Evolutionary conservation across 1,140 invertebrate genomes (phyloP), one percentile per base, ranked within the genome.

Genomic region (Chlorops oryzae): DNA sequence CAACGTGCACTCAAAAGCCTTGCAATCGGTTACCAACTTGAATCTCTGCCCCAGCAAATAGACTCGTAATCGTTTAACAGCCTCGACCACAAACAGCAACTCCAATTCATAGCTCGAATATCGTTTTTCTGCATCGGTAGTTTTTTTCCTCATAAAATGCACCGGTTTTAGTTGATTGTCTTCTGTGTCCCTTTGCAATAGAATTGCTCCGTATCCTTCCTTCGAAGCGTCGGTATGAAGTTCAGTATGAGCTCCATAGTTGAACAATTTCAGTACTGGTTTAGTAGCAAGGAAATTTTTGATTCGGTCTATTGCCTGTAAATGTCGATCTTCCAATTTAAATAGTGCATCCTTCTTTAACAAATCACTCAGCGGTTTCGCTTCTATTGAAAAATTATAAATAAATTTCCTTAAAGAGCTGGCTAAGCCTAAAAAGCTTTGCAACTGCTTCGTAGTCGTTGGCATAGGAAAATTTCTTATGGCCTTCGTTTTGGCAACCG

Each of bases 191-290:
- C 48, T 63, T 57, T 74, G 68, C 9, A 65, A 51, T 13, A 72
- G 24, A 0, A 70, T 47, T n/a, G 63, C 62, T 22, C 61, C 60
- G 39, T 63, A 65, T 3, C 59, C 62, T 5, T 57, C 25, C 23
- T 22, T 32, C 50, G 57, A 63, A 1, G 64, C 65, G 57, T 69
- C 66, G 0, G 65, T 70, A 47, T 72, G 67, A 2, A 71, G 15
- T 47, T 35, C 13, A 35, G n/a, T n/a, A n/a, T n/a, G n/a, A n/a
- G n/a, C n/a, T n/a, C n/a, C n/a, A n/a, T n/a, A n/a, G n/a, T n/a
- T n/a, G n/a, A n/a, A n/a, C n/a, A n/a, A n/a, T n/a, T n/a, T n/a
- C n/a, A n/a, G n/a, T n/a, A n/a, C n/a, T n/a, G n/a, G n/a, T n/a
- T n/a, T n/a, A n/a, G n/a, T n/a, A n/a, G n/a, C n/a, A n/a, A n/a